phyloP scores from a whole-genome alignment of 2,888 invertebrate genomes.

The Protonemura montana region DNA sequence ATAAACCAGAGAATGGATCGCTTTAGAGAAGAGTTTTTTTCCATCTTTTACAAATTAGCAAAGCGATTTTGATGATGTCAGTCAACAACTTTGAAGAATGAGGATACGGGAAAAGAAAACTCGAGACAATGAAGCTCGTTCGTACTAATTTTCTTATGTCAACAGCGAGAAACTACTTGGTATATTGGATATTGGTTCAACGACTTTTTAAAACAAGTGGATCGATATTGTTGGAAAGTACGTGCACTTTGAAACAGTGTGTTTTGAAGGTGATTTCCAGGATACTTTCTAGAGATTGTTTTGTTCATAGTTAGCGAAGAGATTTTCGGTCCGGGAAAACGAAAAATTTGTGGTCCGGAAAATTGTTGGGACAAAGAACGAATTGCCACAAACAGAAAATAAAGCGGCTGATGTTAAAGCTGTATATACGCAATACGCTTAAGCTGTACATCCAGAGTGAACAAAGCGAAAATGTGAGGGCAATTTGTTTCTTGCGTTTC shows the following conservation, averaged over 20 bases:
- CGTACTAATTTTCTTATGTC: too few relatives aligned
- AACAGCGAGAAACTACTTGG: too few relatives aligned
- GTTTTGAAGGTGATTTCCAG: neutral
- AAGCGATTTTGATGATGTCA: too few relatives aligned
- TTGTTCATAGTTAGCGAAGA: neutral
- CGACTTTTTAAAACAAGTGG: too few relatives aligned
- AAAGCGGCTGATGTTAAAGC: neutral
- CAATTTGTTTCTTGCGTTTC: neutral
- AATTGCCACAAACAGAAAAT: neutral
- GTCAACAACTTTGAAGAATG: too few relatives aligned
- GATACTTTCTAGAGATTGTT: neutral
- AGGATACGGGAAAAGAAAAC: too few relatives aligned
- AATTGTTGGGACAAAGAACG: neutral
- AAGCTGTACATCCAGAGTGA: neutral
- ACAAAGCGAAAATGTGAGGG: neutral
- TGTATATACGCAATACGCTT: neutral
- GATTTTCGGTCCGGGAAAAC: conserved; percentile 4
- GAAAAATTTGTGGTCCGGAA: neutral
- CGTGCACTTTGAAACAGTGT: too few relatives aligned
- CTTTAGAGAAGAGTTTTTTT: too few relatives aligned
- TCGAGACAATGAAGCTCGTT: too few relatives aligned
- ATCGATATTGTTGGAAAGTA: too few relatives aligned
- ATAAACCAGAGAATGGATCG: neutral
- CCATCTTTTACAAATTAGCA: too few relatives aligned
- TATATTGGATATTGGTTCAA: too few relatives aligned